These are phyloP conservation scores for Athene noctua DNA, from an alignment of 2,113 vertebrate genomes.

Conservation along the genomic window DNA sequence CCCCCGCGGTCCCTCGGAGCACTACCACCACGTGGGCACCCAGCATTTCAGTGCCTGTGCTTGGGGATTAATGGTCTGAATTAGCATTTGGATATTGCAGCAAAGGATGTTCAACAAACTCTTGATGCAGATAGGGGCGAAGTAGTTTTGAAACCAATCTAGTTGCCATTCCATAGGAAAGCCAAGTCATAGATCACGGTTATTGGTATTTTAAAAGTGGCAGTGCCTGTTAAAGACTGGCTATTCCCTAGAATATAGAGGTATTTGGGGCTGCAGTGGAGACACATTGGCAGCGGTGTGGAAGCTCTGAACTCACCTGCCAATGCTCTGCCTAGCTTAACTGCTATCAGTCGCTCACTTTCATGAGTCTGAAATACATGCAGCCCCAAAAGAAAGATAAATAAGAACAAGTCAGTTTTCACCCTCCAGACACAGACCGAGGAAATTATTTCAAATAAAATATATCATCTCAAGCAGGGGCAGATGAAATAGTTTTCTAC, in stretches of 20 bases:
- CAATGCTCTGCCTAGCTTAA: conserved; percentile 49
- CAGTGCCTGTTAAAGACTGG: conserved; percentile 20
- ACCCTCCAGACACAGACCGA: conserved; percentile 71
- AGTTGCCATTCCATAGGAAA: conserved; percentile 32
- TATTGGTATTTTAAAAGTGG: conserved; percentile 52
- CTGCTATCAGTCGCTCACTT: conserved; percentile 72
- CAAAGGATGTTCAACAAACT: neutral
- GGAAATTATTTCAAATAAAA: conserved; percentile 79
- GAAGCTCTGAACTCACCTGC: conserved; percentile 49
- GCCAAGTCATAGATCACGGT: conserved; percentile 49
- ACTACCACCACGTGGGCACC: accelerated
- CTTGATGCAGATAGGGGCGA: neutral
- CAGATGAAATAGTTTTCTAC: conserved; percentile 71
- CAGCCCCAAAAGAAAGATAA: conserved; percentile 76
- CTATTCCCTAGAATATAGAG: conserved; percentile 30
- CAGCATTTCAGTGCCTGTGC: accelerated
- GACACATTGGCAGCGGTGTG: neutral
- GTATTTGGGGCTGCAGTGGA: neutral
- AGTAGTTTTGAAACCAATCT: conserved; percentile 35
- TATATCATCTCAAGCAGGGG: conserved; percentile 71
- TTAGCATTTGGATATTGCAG: neutral
- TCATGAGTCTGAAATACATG: conserved; percentile 72
- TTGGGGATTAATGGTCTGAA: neutral
- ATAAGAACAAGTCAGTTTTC: conserved; percentile 74
- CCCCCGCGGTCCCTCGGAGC: accelerated